These are phyloP conservation scores for Maniola jurtina DNA, from an alignment of 1,140 invertebrate genomes.

Conservation along the genomic window DNA sequence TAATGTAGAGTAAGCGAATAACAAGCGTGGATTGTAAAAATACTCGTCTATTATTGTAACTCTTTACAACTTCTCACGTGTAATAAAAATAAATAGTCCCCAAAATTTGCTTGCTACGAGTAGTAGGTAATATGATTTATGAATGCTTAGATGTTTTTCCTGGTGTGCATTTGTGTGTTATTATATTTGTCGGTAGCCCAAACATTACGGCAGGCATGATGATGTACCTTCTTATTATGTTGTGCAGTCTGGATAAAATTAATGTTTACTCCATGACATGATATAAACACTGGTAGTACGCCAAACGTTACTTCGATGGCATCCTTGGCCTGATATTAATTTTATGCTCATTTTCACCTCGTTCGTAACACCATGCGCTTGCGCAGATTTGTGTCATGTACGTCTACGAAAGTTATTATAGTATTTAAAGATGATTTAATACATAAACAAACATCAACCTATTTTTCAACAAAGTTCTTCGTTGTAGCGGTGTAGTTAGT, in stretches of 20 bases:
- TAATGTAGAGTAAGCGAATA: no score
- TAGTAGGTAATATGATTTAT: neutral
- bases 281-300: conserved; percentile 44
- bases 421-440: neutral
- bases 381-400: conserved; percentile 29
- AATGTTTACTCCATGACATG: conserved; percentile 36
- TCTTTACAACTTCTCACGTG: neutral
- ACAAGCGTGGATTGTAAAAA: no score
- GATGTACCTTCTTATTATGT: neutral
- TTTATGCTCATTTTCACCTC: conserved; percentile 62
- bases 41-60: neutral
- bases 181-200: neutral
- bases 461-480: no score
- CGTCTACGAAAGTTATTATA: neutral
- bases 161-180: neutral
- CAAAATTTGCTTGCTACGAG: neutral
- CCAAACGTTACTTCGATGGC: conserved; percentile 47
- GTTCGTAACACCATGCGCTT: conserved; percentile 40
- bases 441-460: no score
- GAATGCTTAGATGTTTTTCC: neutral
- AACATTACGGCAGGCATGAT: conserved; percentile 6
- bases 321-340: conserved; percentile 69
- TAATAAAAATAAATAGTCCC: conserved; percentile 1
- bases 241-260: conserved; percentile 32
- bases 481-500: no score